These are phyloP conservation scores for Mesembrinibis cayennensis DNA, from an alignment of 2,113 vertebrate species.

Conservation along the genomic window DNA sequence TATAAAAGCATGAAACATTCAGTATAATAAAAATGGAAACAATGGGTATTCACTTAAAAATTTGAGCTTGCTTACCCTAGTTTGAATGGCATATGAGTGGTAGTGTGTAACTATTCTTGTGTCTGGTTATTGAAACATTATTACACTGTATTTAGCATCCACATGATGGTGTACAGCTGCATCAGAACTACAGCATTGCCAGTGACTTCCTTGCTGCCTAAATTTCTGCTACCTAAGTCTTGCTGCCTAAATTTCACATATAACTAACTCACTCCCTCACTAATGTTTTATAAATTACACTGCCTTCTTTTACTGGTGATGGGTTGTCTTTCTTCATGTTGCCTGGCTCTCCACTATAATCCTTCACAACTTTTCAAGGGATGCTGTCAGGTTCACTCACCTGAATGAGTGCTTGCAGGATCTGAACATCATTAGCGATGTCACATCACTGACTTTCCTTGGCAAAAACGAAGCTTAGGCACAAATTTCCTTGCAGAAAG, in stretches of 20 bases:
- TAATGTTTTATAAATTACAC: not conserved
- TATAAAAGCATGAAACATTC: not conserved
- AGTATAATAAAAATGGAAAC: constrained; percentile 6
- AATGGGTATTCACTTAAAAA: not conserved
- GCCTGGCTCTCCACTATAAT: not conserved
- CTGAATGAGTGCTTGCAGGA: not conserved
- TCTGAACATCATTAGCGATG: not conserved
- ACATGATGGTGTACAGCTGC: not conserved
- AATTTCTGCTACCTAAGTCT: not conserved
- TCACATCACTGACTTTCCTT: not conserved
- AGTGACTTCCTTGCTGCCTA: not conserved
- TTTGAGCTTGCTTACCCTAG: not conserved
- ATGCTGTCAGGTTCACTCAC: not conserved
- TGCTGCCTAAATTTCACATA: not conserved
- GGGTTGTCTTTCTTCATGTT: not conserved
- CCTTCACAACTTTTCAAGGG: not conserved
- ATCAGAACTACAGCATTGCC: not conserved
- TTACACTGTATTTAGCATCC: not conserved
- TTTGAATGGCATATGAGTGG: not conserved
- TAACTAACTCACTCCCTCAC: not conserved
- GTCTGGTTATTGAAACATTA: not conserved
- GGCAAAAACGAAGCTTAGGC: not conserved
- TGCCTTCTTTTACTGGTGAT: not conserved
- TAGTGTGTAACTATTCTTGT: not conserved
- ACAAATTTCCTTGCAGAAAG: not conserved